Conservation (phyloP, 2,113 vertebrate species). For the Rissa tridactyla region DNA sequence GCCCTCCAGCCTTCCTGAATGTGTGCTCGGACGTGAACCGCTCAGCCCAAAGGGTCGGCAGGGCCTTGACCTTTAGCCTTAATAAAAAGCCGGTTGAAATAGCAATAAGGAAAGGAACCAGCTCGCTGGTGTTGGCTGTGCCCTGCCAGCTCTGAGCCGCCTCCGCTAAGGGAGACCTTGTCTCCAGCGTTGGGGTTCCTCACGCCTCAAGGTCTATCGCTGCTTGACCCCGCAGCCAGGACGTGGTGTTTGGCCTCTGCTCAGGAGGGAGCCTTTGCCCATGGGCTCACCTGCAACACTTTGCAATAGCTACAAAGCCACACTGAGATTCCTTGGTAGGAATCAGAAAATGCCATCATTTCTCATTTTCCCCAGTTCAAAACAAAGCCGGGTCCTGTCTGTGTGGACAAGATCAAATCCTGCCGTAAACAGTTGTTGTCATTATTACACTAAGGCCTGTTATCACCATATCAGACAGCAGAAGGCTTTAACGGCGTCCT, state of each 20-base stretch:
- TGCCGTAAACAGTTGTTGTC: not conserved
- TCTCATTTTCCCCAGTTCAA: not conserved
- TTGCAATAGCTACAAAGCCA: too few relatives aligned
- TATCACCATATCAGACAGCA: not conserved
- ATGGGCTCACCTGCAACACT: rapidly evolving
- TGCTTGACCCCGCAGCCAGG: not conserved
- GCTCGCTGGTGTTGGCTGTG: rapidly evolving
- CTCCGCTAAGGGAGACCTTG: not conserved
- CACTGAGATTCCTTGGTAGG: not conserved
- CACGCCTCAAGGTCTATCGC: rapidly evolving
- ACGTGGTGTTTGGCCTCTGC: not conserved
- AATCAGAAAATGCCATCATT: rapidly evolving
- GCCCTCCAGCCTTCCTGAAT: not conserved
- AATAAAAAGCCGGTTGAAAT: not conserved
- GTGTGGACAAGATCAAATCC: not conserved
- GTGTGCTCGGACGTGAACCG: not conserved
- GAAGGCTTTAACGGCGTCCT: not conserved
- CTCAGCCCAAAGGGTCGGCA: not conserved
- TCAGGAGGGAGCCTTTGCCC: not conserved
- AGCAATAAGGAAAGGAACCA: not conserved
- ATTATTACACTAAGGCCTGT: not conserved
- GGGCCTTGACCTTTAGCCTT: not conserved
- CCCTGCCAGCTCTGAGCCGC: not conserved
- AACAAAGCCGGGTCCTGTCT: not conserved
- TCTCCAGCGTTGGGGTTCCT: not conserved